Evolutionary conservation across 2,888 invertebrate species (phyloP).

Genomic region (Cheilosia pagana): DNA sequence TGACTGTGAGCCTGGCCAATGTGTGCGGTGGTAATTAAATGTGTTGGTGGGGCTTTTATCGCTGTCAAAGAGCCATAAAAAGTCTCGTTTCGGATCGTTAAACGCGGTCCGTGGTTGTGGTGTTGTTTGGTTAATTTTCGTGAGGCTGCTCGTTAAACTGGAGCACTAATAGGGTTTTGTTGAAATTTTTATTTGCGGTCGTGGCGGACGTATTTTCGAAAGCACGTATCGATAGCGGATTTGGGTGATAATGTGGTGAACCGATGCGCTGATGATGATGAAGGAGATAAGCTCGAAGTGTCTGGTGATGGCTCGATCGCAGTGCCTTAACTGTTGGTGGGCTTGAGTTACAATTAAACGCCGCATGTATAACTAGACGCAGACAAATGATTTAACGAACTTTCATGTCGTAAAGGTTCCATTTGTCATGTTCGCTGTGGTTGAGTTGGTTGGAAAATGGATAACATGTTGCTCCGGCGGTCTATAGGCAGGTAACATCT

Average conservation of each 20-base stretch:
- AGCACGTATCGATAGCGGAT: conserved; percentile 51
- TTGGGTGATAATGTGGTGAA: conserved; percentile 39
- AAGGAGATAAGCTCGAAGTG: conserved; percentile 15
- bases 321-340: conserved; percentile 43
- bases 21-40: conserved; percentile 74
- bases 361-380: conserved; percentile 27
- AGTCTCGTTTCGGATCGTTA: conserved; percentile 58
- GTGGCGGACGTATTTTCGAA: conserved; percentile 16
- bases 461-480: not conserved
- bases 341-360: conserved; percentile 30
- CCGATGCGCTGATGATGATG: conserved; percentile 9
- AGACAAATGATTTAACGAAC: conserved; percentile 33
- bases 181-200: conserved; percentile 54
- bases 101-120: conserved; percentile 48
- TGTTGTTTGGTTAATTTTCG: conserved; percentile 57
- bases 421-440: conserved; percentile 32
- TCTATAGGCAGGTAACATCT: too few relatives aligned
- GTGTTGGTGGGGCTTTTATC: conserved; percentile 69
- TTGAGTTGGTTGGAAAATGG: not conserved
- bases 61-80: conserved; percentile 49
- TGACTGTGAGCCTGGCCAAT: conserved; percentile 22
- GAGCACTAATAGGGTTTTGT: conserved; percentile 56
- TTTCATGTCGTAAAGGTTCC: conserved; percentile 36
- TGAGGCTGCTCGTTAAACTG: conserved; percentile 53
- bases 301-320: not conserved